Conservation (phyloP, 2,797 vertebrate genomes). For the Tangara arthus region DNA sequence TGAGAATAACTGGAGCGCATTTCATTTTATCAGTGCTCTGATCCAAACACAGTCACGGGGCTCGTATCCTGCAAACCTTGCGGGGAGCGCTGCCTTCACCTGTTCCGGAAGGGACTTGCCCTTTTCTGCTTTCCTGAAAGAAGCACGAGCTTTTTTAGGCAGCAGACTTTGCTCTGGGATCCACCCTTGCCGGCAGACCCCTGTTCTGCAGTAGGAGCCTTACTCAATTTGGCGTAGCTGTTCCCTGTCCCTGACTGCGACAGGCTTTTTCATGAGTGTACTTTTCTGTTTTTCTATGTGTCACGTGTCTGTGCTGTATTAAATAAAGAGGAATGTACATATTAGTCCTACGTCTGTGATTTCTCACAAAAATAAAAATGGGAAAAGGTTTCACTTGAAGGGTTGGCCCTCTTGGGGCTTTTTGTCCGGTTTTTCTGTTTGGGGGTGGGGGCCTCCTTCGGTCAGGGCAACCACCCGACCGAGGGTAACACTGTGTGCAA, state of each 20-base stretch:
- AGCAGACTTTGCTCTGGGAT: constrained; percentile 70
- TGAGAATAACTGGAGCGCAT: neutral
- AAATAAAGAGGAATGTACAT: constrained; percentile 83
- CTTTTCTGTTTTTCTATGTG: constrained; percentile 61
- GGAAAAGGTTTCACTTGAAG: neutral
- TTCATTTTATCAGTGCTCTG: neutral
- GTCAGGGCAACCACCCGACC: rapidly evolving
- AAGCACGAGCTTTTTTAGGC: neutral
- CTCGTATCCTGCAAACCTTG: neutral
- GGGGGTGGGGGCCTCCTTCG: rapidly evolving
- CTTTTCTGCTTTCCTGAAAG: constrained; percentile 5
- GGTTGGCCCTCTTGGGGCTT: rapidly evolving
- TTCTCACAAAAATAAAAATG: neutral
- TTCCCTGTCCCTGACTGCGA: constrained; percentile 65
- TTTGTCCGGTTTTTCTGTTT: rapidly evolving
- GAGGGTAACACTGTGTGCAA: rapidly evolving
- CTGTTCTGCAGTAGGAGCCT: constrained; percentile 75
- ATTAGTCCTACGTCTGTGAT: neutral
- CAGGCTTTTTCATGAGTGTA: constrained; percentile 75
- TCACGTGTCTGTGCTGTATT: constrained; percentile 78
- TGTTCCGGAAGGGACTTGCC: neutral
- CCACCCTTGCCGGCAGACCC: constrained; percentile 57
- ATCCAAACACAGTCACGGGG: neutral
- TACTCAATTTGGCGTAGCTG: constrained; percentile 63
- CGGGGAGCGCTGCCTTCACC: neutral